phyloP scores from a whole-genome alignment of 2,888 invertebrate genomes.

The Heterodera filipjevi region DNA sequence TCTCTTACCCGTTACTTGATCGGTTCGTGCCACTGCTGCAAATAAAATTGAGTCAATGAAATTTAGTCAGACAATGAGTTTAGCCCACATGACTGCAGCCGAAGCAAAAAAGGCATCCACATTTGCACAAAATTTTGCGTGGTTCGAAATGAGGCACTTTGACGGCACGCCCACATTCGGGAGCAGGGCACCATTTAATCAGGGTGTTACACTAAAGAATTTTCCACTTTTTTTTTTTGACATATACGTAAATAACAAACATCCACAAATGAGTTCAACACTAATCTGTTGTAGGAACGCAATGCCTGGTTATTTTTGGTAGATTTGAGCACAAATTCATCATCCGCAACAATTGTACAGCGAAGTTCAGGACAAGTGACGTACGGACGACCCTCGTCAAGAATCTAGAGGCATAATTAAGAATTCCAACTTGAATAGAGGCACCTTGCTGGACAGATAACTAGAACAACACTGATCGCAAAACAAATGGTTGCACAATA shows the following conservation, averaged over 20 bases:
- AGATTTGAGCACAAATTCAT: slow-evolving; percentile 83
- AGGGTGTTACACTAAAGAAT: slow-evolving; percentile 83
- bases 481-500: slow-evolving; percentile 96
- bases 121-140: slow-evolving; percentile 84
- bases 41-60: too few species aligned
- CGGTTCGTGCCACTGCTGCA: slow-evolving; percentile 94
- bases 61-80: too few species aligned
- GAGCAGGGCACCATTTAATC: slow-evolving; percentile 95
- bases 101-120: slow-evolving; percentile 84
- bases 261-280: slow-evolving; percentile 97
- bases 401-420: slow-evolving; percentile 73
- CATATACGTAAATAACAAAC: too few species aligned
- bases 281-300: slow-evolving; percentile 92
- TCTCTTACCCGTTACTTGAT: slow-evolving; percentile 70
- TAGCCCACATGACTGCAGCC: slow-evolving; percentile 51
- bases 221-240: too few species aligned
- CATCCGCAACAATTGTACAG: slow-evolving; percentile 88
- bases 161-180: slow-evolving; percentile 93
- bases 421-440: slow-evolving; percentile 32
- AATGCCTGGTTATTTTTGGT: slow-evolving; percentile 31
- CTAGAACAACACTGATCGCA: slow-evolving; percentile 93
- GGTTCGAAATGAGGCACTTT: slow-evolving; percentile 82
- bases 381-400: slow-evolving; percentile 66
- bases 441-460: slow-evolving; percentile 93
- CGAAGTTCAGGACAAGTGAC: slow-evolving; percentile 95